Conservation (phyloP, 2,888 invertebrate species). For the Carabus problematicus region DNA sequence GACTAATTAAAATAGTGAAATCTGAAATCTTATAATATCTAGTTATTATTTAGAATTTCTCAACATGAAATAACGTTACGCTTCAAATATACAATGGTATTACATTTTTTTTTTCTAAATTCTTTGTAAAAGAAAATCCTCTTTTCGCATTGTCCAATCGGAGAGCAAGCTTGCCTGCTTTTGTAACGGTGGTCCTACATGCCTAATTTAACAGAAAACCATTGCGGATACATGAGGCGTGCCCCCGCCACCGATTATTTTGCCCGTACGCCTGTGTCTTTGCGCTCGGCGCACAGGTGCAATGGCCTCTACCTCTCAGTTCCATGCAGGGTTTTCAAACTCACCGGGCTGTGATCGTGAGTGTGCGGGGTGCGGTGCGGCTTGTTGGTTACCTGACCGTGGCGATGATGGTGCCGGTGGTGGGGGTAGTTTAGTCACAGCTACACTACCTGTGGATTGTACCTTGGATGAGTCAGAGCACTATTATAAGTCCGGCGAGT, state of each 20-base stretch:
- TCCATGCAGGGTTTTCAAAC: background rate
- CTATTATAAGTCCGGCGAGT: slow-evolving; percentile 28
- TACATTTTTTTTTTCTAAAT: too few species aligned
- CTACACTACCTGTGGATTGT: slow-evolving; percentile 35
- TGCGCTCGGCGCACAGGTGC: slow-evolving; percentile 56
- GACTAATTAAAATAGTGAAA: too few species aligned
- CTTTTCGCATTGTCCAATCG: too few species aligned
- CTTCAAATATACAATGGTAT: too few species aligned
- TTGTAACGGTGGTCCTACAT: too few species aligned
- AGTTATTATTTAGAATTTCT: too few species aligned
- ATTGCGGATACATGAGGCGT: too few species aligned
- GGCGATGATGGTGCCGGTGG: background rate
- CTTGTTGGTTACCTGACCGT: background rate
- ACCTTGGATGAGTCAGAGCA: slow-evolving; percentile 33
- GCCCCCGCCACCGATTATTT: background rate
- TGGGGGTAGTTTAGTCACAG: slow-evolving; percentile 20
- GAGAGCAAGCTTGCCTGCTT: too few species aligned
- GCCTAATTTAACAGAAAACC: too few species aligned
- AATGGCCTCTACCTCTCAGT: slow-evolving; percentile 55
- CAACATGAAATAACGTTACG: too few species aligned
- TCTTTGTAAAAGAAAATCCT: too few species aligned
- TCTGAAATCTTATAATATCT: too few species aligned
- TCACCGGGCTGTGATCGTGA: background rate
- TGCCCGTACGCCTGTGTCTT: slow-evolving; percentile 21
- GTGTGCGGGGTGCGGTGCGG: slow-evolving; percentile 4